Evolutionary conservation across 2,113 vertebrate genomes (phyloP), one percentile per base, ranked within the genome.

Genomic region (Cisticola juncidis): DNA sequence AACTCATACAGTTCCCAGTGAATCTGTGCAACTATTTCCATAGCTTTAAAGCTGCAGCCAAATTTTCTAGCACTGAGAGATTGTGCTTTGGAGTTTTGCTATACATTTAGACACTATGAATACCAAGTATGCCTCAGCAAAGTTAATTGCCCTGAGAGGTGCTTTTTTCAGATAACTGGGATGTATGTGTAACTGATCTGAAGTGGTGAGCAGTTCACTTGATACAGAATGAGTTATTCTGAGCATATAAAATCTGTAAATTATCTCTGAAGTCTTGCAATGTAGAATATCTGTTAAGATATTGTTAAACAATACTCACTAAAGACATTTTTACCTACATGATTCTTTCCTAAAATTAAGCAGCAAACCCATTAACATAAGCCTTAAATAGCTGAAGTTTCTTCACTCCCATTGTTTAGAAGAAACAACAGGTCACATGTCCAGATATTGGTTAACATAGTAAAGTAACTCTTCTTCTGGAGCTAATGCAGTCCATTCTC

Each of bases 51-150:
- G 84, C 51, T 88, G 69, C 77, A 93, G 60, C 53, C 92, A 77
- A 90, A 81, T 95, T 80, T 97, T 96, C 47, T 72, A 73, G 65
- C 81, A 48, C 51, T 97, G 92, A 93, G 78, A 96, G 44, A 94
- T 95, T 88, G 88, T 87, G n/a, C 95, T 53, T 20, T 64, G 31
- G 92, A 97, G 94, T 65, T 89, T 91, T 95, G 84, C 97, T 97
- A 94, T 95, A 94, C 66, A 76, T 91, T 95, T 93, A 95, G 88
- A 71, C 24, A 33, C 16, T 36, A 36, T 90, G 84, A 96, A 90
- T 68, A 90, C 88, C 96, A 95, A 97, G 92, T 95, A 81, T 69
- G 35, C 88, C 81, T 94, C 90, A 95, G 91, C 90, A 97, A 84
- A 69, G 88, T 96, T 97, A 97, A 95, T 90, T 96, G 69, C 76